Conservation (phyloP, 2,888 invertebrate species). For the Euspilapteryx auroguttella region DNA sequence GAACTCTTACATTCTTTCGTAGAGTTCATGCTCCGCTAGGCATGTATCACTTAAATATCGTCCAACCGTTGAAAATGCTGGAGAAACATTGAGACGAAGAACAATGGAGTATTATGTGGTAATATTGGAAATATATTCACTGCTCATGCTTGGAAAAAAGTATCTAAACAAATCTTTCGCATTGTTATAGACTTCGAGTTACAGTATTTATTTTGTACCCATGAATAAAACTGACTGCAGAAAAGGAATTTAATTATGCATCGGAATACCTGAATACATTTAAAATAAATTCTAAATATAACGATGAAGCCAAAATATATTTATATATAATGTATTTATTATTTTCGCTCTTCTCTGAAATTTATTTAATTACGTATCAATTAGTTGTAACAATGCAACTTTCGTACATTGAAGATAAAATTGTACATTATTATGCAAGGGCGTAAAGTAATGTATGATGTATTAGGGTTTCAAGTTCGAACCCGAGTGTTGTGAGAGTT, state of each 20-base stretch:
- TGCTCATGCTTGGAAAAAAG: conserved; percentile 51
- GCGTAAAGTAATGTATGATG: too few relatives aligned
- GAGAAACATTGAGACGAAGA: conserved; percentile 53
- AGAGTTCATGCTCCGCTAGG: conserved; percentile 36
- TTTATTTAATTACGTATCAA: too few relatives aligned
- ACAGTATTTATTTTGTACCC: neutral
- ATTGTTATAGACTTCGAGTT: conserved; percentile 35
- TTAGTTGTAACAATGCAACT: too few relatives aligned
- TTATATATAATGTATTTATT: too few relatives aligned
- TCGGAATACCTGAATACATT: neutral
- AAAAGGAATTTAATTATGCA: neutral
- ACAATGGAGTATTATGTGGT: conserved; percentile 61
- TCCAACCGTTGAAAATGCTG: conserved; percentile 42
- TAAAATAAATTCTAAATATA: too few relatives aligned
- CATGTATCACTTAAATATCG: conserved; percentile 44
- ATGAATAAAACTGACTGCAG: neutral
- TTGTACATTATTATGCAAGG: too few relatives aligned
- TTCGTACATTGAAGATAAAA: too few relatives aligned
- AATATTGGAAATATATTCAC: conserved; percentile 59
- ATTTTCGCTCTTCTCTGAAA: too few relatives aligned
- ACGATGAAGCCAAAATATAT: conserved; percentile 20
- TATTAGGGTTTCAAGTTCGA: too few relatives aligned
- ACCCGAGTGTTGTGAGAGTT: too few relatives aligned
- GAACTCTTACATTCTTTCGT: conserved; percentile 29
- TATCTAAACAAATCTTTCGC: conserved; percentile 53